These are phyloP conservation scores for Ictalurus furcatus DNA, from an alignment of 2,113 vertebrate genomes.

Conservation along the genomic window DNA sequence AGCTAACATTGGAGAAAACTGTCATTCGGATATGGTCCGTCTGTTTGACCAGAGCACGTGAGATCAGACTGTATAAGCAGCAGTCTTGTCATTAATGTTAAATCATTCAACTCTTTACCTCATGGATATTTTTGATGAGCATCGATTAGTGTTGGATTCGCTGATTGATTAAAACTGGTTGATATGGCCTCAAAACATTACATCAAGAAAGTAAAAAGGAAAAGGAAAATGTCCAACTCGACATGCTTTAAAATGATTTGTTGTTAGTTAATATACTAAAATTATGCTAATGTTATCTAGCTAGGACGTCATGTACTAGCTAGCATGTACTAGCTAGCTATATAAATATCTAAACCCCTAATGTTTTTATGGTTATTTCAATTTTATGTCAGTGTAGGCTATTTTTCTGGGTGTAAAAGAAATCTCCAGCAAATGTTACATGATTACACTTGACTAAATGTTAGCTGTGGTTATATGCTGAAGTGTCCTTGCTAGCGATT, in stretches of 20 bases:
- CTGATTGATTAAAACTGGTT: background rate
- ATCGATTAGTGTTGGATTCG: background rate
- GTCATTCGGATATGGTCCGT: background rate
- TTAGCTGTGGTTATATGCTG: background rate
- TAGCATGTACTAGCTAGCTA: background rate
- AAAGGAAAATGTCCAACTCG: background rate
- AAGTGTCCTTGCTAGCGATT: background rate
- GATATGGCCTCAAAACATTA: background rate
- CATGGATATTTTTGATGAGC: background rate
- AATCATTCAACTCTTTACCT: background rate
- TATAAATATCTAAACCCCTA: background rate
- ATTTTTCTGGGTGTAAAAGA: background rate
- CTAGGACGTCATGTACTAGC: background rate
- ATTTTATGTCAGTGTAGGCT: background rate
- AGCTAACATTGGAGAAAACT: background rate
- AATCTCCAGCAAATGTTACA: background rate
- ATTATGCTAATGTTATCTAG: background rate
- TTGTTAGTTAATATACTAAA: background rate
- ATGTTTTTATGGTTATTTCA: background rate
- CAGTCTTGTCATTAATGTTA: background rate
- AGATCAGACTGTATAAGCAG: background rate
- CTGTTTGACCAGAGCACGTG: background rate
- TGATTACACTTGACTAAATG: background rate
- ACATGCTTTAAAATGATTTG: background rate
- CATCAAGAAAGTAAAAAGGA: background rate